A percentile compares a stretch with the other conserved stretches of the same genome.
phyloP scores from a whole-genome alignment of 2,797 vertebrate genomes.

The Artibeus jamaicensis region DNA sequence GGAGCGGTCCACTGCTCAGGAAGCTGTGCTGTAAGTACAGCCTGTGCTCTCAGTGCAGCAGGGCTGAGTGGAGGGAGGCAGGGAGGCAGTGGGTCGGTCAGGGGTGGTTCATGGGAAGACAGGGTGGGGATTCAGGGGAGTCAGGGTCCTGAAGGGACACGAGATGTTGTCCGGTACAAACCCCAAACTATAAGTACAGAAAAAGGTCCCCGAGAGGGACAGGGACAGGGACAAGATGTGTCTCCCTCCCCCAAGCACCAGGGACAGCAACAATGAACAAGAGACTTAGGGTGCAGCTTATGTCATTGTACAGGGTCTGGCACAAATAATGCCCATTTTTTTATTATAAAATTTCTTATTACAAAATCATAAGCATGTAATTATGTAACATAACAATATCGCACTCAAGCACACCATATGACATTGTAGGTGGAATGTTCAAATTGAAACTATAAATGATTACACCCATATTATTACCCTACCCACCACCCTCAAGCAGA shows the following conservation, averaged over 20 bases:
- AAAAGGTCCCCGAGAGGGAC: not conserved
- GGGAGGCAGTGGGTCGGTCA: accelerated
- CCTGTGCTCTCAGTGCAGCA: not conserved
- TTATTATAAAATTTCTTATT: too few relatives aligned
- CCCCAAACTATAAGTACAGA: not conserved
- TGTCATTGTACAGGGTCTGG: not conserved
- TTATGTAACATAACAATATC: too few relatives aligned
- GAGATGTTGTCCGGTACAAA: not conserved
- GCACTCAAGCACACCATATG: too few relatives aligned
- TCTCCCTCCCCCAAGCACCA: accelerated
- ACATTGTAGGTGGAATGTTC: too few relatives aligned
- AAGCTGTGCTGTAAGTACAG: slow-evolving; percentile 71
- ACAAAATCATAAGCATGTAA: too few relatives aligned
- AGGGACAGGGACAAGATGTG: too few relatives aligned
- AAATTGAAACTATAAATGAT: too few relatives aligned
- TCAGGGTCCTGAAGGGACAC: not conserved
- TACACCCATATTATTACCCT: too few relatives aligned
- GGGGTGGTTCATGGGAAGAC: not conserved
- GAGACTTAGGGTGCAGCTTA: not conserved
- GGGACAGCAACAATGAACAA: not conserved
- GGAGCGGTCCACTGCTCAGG: slow-evolving; percentile 57
- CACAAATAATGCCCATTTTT: too few relatives aligned
- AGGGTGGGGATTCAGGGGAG: not conserved
- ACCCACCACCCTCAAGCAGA: too few relatives aligned
- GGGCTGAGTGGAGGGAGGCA: accelerated